phyloP scores from a whole-genome alignment of 2,113 vertebrate species.

The Megaceryle maxima region DNA sequence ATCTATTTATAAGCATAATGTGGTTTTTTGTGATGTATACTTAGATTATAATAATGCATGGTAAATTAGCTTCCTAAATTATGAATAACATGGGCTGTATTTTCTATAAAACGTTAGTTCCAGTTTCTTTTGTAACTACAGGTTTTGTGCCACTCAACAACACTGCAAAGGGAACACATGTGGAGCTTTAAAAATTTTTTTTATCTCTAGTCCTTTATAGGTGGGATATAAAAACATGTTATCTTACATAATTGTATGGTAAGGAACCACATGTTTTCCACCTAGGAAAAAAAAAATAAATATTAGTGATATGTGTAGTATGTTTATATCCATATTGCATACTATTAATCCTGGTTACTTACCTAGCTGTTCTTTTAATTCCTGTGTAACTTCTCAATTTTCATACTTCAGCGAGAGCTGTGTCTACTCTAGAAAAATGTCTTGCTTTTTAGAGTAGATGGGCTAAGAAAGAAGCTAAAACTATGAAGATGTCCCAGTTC shows the following conservation, averaged over 20 bases:
- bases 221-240: neutral
- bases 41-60: neutral
- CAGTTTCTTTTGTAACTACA: neutral
- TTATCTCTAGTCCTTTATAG: neutral
- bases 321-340: neutral
- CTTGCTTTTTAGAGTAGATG: neutral
- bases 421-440: neutral
- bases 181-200: neutral
- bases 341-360: slow-evolving; percentile 38
- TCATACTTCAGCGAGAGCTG: neutral
- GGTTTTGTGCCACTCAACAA: neutral
- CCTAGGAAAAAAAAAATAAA: neutral
- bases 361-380: neutral
- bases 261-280: neutral
- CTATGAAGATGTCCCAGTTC: neutral
- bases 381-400: neutral
- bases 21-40: neutral
- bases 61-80: neutral
- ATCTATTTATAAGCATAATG: neutral
- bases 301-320: neutral
- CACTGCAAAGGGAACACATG: neutral
- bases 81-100: neutral
- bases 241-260: neutral
- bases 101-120: slow-evolving; percentile 7
- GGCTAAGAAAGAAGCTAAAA: neutral